A percentile compares a stretch with the other conserved stretches of the same genome.
phyloP scores from a whole-genome alignment of 2,113 vertebrate species.

The Etheostoma cragini region DNA sequence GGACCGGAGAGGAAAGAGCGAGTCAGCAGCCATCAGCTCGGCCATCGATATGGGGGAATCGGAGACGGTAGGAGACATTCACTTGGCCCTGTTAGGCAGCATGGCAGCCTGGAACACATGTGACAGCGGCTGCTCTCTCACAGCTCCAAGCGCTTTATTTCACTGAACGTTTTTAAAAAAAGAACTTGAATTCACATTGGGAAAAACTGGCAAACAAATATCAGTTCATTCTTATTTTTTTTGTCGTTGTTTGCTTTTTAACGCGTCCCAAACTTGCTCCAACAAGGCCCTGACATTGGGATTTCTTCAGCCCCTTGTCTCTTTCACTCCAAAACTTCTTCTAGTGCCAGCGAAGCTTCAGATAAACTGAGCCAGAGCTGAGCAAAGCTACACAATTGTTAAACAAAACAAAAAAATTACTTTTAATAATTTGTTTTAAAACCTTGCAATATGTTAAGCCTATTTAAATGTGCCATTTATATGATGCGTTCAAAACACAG shows the following conservation, averaged over 20 bases:
- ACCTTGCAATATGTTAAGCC: background rate
- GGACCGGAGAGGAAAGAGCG: slow-evolving; percentile 95
- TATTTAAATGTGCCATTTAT: background rate
- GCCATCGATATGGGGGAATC: slow-evolving; percentile 98
- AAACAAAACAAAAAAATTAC: rapidly evolving
- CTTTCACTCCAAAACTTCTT: background rate
- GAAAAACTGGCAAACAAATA: background rate
- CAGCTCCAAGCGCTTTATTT: slow-evolving; percentile 14
- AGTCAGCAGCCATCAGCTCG: slow-evolving; percentile 96
- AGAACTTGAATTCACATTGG: background rate
- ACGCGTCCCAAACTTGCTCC: slow-evolving; percentile 18
- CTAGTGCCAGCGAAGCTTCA: background rate
- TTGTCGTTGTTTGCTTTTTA: background rate
- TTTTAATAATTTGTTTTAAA: background rate
- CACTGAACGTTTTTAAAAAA: background rate
- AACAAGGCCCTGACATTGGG: background rate
- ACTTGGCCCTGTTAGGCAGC: slow-evolving; percentile 42
- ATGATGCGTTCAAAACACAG: background rate
- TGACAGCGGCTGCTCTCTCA: slow-evolving; percentile 34
- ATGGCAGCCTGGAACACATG: slow-evolving; percentile 46
- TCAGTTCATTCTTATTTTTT: background rate
- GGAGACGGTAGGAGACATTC: slow-evolving; percentile 91
- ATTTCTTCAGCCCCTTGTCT: background rate
- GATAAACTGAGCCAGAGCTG: background rate
- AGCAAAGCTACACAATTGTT: background rate